These are phyloP conservation scores for Ecdyonurus torrentis DNA, from an alignment of 2,888 invertebrate species.

Conservation along the genomic window DNA sequence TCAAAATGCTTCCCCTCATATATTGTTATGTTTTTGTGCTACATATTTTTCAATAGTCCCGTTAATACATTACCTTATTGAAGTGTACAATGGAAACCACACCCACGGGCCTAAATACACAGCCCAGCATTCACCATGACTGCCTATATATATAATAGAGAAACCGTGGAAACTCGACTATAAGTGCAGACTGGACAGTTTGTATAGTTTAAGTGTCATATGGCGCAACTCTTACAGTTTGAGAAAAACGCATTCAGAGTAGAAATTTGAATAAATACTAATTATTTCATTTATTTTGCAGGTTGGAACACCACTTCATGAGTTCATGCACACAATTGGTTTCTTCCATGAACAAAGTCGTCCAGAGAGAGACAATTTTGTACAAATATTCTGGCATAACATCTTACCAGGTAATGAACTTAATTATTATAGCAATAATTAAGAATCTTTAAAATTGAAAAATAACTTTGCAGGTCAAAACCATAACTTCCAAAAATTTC, in stretches of 20 bases:
- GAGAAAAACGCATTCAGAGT: not conserved
- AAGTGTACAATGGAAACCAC: too few species aligned
- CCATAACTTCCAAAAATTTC: constrained; percentile 1
- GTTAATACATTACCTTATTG: too few species aligned
- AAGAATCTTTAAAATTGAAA: not conserved
- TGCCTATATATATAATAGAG: too few species aligned
- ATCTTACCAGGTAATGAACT: not conserved
- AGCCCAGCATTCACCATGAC: too few species aligned
- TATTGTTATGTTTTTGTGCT: too few species aligned
- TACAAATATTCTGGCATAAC: not conserved
- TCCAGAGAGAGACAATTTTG: not conserved
- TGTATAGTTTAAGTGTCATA: too few species aligned
- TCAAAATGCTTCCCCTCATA: too few species aligned
- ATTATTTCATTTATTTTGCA: constrained; percentile 17
- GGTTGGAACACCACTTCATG: constrained; percentile 22
- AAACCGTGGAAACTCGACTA: too few species aligned
- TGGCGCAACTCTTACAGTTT: too few species aligned
- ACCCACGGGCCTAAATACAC: too few species aligned
- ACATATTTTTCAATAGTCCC: too few species aligned
- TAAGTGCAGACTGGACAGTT: too few species aligned
- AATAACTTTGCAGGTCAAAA: not conserved
- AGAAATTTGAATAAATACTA: not conserved
- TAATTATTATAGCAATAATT: constrained; percentile 5
- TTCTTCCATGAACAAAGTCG: constrained; percentile 1
- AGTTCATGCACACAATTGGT: not conserved